Evolutionary conservation across 35 echinoderm and acorn worm genomes (phyloP).

Genomic region (Hemicentrotus pulcherrimus): DNA sequence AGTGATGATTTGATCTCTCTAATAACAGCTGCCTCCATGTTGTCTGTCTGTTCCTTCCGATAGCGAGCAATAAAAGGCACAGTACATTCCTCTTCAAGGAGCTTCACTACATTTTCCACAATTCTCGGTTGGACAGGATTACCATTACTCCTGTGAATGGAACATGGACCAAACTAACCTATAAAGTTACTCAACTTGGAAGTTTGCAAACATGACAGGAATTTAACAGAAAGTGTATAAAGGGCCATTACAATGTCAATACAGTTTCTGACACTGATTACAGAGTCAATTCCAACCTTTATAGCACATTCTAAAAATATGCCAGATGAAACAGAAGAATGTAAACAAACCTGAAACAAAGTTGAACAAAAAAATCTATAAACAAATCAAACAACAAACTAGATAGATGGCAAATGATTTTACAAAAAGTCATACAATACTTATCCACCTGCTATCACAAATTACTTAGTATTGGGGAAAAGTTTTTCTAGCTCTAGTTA

Average conservation of each 20-base stretch:
- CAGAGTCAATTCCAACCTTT: not conserved
- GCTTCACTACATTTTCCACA: constrained; percentile 54
- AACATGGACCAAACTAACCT: not conserved
- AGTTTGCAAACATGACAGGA: too few relatives aligned
- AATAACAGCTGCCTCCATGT: constrained; percentile 66
- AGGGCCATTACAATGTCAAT: not conserved
- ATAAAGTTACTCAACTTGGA: too few relatives aligned
- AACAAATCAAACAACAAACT: too few relatives aligned
- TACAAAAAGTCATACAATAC: not conserved
- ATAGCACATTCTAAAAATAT: too few relatives aligned
- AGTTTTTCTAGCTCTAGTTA: not conserved
- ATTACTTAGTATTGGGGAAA: not conserved
- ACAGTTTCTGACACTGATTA: not conserved
- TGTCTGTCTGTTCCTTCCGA: constrained; percentile 66
- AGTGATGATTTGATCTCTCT: constrained; percentile 50
- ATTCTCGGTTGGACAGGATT: not conserved
- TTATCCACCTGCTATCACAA: not conserved
- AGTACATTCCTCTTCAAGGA: constrained; percentile 64
- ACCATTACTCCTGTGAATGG: not conserved
- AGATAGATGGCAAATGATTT: not conserved
- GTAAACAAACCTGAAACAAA: too few relatives aligned
- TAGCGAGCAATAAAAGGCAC: constrained; percentile 78
- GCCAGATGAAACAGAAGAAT: too few relatives aligned
- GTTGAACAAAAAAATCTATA: too few relatives aligned
- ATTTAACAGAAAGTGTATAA: not conserved